These are phyloP conservation scores for Acinonyx jubatus DNA, from an alignment of 2,113 vertebrate genomes.

Conservation along the genomic window DNA sequence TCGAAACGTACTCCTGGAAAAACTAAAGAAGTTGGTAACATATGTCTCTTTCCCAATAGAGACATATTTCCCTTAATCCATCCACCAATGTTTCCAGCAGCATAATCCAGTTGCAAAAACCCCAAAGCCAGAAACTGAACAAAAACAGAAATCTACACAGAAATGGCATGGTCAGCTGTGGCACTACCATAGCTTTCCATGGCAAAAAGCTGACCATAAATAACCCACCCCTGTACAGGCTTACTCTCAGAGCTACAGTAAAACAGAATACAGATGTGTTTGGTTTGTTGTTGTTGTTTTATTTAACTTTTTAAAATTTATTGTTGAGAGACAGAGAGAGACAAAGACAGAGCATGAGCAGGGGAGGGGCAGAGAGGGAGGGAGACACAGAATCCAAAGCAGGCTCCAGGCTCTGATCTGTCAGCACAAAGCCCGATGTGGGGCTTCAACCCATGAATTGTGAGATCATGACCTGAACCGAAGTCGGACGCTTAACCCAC, in stretches of 20 bases:
- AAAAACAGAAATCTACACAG: not conserved
- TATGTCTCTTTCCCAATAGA: not conserved
- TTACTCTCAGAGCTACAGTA: too few relatives aligned
- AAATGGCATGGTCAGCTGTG: not conserved
- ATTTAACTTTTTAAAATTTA: too few relatives aligned
- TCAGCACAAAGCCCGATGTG: too few relatives aligned
- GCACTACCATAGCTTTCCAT: not conserved
- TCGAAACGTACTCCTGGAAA: not conserved
- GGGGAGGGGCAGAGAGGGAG: too few relatives aligned
- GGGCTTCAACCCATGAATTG: too few relatives aligned
- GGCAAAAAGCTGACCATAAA: not conserved
- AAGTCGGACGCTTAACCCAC: too few relatives aligned
- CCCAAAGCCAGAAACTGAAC: not conserved
- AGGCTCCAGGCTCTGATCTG: too few relatives aligned
- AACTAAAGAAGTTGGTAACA: not conserved
- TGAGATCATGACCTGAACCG: too few relatives aligned
- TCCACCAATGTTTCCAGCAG: not conserved
- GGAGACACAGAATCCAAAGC: too few relatives aligned
- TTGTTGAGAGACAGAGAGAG: too few relatives aligned
- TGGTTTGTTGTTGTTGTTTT: not conserved
- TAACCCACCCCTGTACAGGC: not conserved
- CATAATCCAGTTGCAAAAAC: not conserved
- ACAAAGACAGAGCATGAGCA: too few relatives aligned
- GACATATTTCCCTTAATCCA: too few relatives aligned
- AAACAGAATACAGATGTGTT: not conserved